These are phyloP conservation scores for Odontamblyopus rebecca DNA, from an alignment of 2,797 vertebrate species.

Conservation along the genomic window DNA sequence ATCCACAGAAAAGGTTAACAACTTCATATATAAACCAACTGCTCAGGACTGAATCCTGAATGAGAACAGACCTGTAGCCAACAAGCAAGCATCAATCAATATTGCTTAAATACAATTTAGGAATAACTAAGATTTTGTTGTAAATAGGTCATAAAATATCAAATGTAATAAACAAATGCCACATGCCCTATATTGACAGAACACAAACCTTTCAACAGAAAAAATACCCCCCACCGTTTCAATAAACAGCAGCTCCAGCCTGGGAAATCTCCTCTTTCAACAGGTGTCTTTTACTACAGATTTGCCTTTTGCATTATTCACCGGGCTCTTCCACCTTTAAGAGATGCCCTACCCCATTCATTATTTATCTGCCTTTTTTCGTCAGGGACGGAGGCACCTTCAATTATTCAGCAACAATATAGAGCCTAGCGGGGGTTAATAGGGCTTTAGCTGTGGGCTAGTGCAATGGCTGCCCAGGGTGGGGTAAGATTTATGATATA, in stretches of 20 bases:
- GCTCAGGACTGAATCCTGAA: too few species aligned
- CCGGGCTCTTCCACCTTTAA: conserved; percentile 73
- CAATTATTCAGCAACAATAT: conserved; percentile 84
- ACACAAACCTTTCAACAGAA: not conserved
- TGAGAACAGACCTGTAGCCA: too few species aligned
- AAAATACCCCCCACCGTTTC: conserved; percentile 7
- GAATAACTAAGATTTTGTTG: not conserved
- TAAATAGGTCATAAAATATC: not conserved
- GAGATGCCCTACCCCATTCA: conserved; percentile 68
- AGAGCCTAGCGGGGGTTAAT: conserved; percentile 77
- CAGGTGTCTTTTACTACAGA: conserved; percentile 79
- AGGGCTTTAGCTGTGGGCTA: conserved; percentile 70
- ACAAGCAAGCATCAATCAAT: too few species aligned
- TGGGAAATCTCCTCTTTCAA: conserved; percentile 51
- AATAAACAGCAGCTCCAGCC: conserved; percentile 35
- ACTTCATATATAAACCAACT: too few species aligned
- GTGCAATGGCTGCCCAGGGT: conserved; percentile 47
- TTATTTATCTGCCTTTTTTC: conserved; percentile 77
- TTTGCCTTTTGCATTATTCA: conserved; percentile 78
- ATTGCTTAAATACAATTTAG: not conserved
- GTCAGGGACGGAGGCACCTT: conserved; percentile 66
- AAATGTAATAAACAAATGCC: conserved; percentile 2
- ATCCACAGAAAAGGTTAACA: too few species aligned
- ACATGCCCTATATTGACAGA: not conserved
- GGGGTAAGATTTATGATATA: conserved; percentile 69